Conservation (phyloP, 2,797 vertebrate genomes). For the Iguana delicatissima region DNA sequence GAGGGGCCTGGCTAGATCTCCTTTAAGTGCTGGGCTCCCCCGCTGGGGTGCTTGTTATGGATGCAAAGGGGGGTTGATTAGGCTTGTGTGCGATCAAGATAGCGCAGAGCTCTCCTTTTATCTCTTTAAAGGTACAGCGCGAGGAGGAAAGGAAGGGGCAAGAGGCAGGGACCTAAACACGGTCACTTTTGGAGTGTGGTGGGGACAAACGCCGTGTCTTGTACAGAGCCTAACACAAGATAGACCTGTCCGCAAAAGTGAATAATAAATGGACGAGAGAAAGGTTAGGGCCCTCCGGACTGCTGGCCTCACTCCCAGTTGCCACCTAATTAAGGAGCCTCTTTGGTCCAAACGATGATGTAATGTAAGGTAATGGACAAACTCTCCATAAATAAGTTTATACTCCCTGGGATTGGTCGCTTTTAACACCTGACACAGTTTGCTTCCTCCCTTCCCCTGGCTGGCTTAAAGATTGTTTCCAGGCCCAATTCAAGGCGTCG, state of each 20-base stretch:
- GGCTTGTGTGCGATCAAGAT: constrained; percentile 29
- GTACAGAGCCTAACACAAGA: not conserved
- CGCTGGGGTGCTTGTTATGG: constrained; percentile 85
- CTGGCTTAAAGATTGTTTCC: not conserved
- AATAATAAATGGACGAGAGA: not conserved
- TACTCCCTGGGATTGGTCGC: too few relatives aligned
- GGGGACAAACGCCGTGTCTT: not conserved
- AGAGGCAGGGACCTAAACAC: not conserved
- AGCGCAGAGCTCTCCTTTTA: constrained; percentile 19
- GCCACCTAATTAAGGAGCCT: too few relatives aligned
- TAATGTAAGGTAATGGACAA: too few relatives aligned
- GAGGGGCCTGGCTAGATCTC: constrained; percentile 80
- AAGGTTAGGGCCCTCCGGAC: too few relatives aligned
- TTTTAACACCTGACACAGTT: not conserved
- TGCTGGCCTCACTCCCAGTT: not conserved
- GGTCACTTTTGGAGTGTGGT: not conserved
- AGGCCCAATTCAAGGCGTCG: not conserved
- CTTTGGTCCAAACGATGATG: too few relatives aligned
- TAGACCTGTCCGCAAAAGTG: not conserved
- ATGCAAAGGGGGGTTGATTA: constrained; percentile 75
- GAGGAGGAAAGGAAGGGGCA: constrained; percentile 71
- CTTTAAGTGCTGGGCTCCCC: constrained; percentile 85
- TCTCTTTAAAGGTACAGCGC: constrained; percentile 40
- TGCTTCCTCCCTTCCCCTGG: not conserved
- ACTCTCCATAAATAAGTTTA: too few relatives aligned